A percentile compares a stretch with the other conserved stretches of the same genome.
Conservation (phyloP, 2,113 vertebrate species). For the Urocynchramus pylzowi region DNA sequence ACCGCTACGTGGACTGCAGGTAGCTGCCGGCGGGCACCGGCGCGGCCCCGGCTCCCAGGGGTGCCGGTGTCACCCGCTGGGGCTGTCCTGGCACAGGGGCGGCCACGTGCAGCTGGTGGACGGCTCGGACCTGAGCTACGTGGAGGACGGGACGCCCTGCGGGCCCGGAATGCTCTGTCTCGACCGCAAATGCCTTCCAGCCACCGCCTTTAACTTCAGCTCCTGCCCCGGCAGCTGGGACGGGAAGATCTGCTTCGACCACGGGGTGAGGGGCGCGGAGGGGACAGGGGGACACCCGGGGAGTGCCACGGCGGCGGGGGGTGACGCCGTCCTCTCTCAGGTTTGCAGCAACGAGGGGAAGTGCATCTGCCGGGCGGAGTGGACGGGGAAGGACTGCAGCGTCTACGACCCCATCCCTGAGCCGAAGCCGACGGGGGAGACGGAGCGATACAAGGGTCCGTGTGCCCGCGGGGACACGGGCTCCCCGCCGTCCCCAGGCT, state of each 20-base stretch:
- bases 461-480: neutral
- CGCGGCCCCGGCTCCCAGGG: rapidly evolving
- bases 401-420: slow-evolving; percentile 88
- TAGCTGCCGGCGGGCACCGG: neutral
- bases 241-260: slow-evolving; percentile 84
- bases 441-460: slow-evolving; percentile 87
- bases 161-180: slow-evolving; percentile 95
- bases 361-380: slow-evolving; percentile 91
- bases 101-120: slow-evolving; percentile 91
- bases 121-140: slow-evolving; percentile 89
- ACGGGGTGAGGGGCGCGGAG: slow-evolving; percentile 76
- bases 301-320: rapidly evolving
- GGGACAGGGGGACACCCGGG: neutral
- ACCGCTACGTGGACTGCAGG: slow-evolving; percentile 94
- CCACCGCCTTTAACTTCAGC: slow-evolving; percentile 91
- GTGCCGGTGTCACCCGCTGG: rapidly evolving
- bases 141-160: slow-evolving; percentile 90
- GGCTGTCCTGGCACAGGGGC: slow-evolving; percentile 66
- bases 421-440: slow-evolving; percentile 76
- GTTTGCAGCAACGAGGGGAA: slow-evolving; percentile 95
- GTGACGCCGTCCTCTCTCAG: slow-evolving; percentile 32
- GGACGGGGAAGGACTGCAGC: slow-evolving; percentile 96
- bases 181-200: slow-evolving; percentile 89
- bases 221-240: slow-evolving; percentile 82
- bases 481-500: neutral